phyloP scores from a whole-genome alignment of 2,113 vertebrate species.

The Grantiella picta region DNA sequence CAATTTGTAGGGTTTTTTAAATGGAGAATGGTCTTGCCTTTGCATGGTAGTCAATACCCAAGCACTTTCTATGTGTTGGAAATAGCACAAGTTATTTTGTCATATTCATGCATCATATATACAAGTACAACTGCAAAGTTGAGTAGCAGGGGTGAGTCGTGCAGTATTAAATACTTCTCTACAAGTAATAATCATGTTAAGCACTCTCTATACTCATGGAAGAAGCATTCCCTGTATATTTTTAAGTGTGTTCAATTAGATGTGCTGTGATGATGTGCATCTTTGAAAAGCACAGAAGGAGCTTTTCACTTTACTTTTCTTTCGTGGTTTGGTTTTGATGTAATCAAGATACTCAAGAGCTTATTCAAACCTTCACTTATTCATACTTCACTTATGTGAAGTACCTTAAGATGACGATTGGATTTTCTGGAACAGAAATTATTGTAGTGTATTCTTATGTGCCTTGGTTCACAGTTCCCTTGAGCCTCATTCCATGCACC shows the following conservation, averaged over 20 bases:
- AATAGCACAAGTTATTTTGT: not conserved
- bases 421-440: not conserved
- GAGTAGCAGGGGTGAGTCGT: not conserved
- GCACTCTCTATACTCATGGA: not conserved
- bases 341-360: not conserved
- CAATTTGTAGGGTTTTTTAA: not conserved
- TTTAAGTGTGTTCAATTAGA: not conserved
- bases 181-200: not conserved
- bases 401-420: not conserved
- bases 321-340: not conserved
- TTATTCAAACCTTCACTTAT: not conserved
- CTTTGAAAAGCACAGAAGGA: no score
- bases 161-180: not conserved
- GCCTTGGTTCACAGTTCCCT: not conserved
- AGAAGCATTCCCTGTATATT: not conserved
- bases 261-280: not conserved
- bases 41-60: not conserved
- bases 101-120: not conserved
- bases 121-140: not conserved
- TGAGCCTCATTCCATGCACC: not conserved
- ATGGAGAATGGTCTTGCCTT: not conserved
- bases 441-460: not conserved
- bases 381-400: no score
- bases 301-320: no score
- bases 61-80: not conserved